phyloP scores from a whole-genome alignment of 1,140 invertebrate species.

The Chrysoperla carnea region DNA sequence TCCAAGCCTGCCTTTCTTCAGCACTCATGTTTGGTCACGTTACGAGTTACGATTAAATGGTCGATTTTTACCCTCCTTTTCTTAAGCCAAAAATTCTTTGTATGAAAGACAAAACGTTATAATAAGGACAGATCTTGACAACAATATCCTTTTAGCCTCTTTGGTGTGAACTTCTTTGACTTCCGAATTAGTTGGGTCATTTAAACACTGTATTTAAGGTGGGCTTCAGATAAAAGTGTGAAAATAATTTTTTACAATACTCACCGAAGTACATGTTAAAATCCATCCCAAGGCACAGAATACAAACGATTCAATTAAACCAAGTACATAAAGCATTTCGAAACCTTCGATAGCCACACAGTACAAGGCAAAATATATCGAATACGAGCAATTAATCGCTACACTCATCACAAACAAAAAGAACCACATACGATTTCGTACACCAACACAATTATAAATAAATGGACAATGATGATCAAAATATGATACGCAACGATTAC shows the following conservation, averaged over 20 bases:
- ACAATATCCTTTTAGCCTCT: no score
- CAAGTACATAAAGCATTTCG: slow-evolving; percentile 62
- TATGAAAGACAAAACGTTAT: no score
- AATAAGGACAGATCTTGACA: no score
- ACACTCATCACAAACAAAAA: slow-evolving; percentile 73
- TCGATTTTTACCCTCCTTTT: no score
- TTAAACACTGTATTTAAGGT: no score
- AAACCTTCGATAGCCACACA: slow-evolving; percentile 72
- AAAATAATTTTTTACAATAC: slow-evolving; percentile 12
- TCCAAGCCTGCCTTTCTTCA: no score
- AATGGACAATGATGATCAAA: slow-evolving; percentile 94
- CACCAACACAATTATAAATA: slow-evolving; percentile 83
- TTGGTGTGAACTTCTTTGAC: no score
- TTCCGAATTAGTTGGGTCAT: no score
- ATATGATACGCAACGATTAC: slow-evolving; percentile 79
- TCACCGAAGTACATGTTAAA: slow-evolving; percentile 72
- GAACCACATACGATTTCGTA: slow-evolving; percentile 79
- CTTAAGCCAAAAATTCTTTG: no score
- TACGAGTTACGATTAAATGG: no score
- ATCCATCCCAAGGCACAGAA: slow-evolving; percentile 77
- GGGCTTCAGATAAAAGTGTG: no score
- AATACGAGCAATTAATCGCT: slow-evolving; percentile 70
- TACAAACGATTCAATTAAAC: slow-evolving; percentile 60
- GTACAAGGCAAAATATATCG: slow-evolving; percentile 76
- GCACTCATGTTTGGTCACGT: no score